phyloP scores from a whole-genome alignment of 2,797 vertebrate genomes.

The Miichthys miiuy region DNA sequence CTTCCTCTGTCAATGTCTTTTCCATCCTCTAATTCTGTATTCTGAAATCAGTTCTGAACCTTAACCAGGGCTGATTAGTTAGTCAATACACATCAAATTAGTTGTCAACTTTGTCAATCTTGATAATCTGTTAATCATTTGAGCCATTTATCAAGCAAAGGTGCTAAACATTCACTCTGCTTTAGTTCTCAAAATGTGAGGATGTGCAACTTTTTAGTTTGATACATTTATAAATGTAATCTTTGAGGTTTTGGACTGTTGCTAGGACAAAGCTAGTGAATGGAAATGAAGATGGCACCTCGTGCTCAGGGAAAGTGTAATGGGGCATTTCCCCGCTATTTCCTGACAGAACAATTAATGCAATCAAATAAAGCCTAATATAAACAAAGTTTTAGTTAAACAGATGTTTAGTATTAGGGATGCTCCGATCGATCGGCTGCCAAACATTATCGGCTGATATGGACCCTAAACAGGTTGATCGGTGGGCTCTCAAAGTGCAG shows the following conservation, averaged over 20 bases:
- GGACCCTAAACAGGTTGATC: no score
- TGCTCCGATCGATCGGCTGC: no score
- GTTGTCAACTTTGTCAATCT: conserved; percentile 2
- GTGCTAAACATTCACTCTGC: rapidly evolving
- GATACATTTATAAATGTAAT: neutral
- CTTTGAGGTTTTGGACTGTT: neutral
- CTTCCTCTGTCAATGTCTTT: neutral
- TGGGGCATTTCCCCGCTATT: neutral
- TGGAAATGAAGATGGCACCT: neutral
- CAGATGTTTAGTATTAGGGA: neutral
- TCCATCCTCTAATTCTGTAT: neutral
- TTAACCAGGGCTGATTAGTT: conserved; percentile 8
- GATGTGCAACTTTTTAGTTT: neutral
- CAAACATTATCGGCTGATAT: no score
- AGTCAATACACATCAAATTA: neutral
- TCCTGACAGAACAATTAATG: neutral
- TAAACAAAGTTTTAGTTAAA: neutral
- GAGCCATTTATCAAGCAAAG: neutral
- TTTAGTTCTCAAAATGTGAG: neutral
- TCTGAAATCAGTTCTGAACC: conserved; percentile 16
- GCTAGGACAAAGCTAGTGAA: neutral
- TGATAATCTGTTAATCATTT: neutral
- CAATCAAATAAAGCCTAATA: neutral
- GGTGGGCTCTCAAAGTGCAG: no score
- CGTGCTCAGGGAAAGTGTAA: neutral